These are phyloP conservation scores for Paragorgia papillata DNA, from an alignment of 92 coral and sea anemone genomes.

Conservation along the genomic window DNA sequence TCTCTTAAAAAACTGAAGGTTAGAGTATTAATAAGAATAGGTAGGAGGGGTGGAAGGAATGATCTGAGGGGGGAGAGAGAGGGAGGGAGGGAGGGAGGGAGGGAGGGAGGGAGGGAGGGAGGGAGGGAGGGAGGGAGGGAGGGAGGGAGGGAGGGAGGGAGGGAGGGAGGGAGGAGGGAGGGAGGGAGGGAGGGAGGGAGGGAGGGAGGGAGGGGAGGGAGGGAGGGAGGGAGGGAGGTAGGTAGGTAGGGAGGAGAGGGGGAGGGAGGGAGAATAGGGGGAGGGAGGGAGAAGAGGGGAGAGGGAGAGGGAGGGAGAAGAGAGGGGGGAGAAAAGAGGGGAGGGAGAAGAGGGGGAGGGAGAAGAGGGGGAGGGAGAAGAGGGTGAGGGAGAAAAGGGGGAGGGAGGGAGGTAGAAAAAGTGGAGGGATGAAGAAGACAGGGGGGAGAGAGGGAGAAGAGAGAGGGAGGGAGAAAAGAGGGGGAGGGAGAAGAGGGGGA, in stretches of 20 bases:
- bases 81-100: neutral
- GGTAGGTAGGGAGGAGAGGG: neutral
- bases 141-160: neutral
- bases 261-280: neutral
- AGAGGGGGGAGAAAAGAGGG: neutral
- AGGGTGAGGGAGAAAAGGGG: neutral
- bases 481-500: neutral
- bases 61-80: neutral
- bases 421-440: neutral
- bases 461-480: neutral
- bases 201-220: too few species aligned
- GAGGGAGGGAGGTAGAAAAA: neutral
- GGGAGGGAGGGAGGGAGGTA: neutral
- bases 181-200: too few species aligned
- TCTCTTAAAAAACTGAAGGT: conserved; percentile 71
- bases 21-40: too few species aligned
- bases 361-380: neutral
- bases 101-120: neutral
- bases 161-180: too few species aligned
- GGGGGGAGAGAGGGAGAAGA: neutral
- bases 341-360: neutral
- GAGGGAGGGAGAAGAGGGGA: neutral
- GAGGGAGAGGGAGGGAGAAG: neutral
- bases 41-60: neutral
- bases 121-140: neutral